A percentile compares a stretch with the other conserved stretches of the same genome.
Conservation (phyloP, 2,113 vertebrate genomes). For the Cryptomyrus ogoouensis region DNA sequence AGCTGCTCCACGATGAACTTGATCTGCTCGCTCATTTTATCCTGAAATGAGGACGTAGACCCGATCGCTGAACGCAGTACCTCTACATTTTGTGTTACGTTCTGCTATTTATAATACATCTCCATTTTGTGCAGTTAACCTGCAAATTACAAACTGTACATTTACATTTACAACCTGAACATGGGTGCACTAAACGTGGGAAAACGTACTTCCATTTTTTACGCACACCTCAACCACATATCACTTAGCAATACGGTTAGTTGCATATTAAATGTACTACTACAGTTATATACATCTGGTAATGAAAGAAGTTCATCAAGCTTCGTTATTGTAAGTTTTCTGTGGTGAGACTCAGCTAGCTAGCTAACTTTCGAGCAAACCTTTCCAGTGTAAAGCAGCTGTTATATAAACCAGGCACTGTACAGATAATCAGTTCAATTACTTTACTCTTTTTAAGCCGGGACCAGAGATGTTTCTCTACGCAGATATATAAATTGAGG, state of each 20-base stretch:
- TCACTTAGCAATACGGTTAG: background rate
- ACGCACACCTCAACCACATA: background rate
- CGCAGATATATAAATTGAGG: background rate
- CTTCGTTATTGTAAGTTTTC: background rate
- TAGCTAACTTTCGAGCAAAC: background rate
- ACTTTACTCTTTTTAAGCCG: background rate
- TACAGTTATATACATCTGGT: background rate
- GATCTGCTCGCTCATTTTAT: conserved; percentile 86
- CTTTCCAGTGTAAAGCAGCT: background rate
- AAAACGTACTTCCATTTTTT: background rate
- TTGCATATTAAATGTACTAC: background rate
- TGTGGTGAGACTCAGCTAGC: conserved; percentile 8
- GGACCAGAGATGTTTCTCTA: background rate
- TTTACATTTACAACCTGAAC: background rate
- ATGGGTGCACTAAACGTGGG: background rate
- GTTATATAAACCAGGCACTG: background rate
- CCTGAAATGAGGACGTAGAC: background rate
- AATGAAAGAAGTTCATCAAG: background rate
- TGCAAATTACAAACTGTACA: background rate
- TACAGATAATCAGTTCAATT: background rate
- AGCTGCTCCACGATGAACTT: conserved; percentile 92
- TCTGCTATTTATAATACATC: background rate
- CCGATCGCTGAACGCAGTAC: background rate
- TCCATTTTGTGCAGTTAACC: background rate
- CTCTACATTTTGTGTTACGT: background rate